Conservation (phyloP, 2,113 vertebrate species). For the Hippocampus guttulatus region DNA sequence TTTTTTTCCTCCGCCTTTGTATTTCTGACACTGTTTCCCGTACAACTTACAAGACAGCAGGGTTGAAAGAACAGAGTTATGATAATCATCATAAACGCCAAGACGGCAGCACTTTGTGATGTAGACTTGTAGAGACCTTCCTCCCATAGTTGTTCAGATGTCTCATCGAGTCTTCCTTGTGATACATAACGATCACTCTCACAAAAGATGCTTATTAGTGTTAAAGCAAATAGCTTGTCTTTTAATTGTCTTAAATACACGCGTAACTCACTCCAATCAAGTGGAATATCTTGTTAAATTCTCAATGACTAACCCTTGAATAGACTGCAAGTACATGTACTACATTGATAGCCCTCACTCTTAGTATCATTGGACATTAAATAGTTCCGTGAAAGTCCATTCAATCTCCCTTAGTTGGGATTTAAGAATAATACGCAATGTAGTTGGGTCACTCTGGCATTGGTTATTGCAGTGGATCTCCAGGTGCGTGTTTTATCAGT, state of each 20-base stretch:
- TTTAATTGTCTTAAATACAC: constrained; percentile 11
- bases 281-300: constrained; percentile 29
- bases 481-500: neutral
- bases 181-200: constrained; percentile 10
- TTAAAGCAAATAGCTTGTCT: neutral
- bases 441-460: neutral
- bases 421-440: neutral
- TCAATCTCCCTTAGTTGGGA: neutral
- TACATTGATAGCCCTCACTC: neutral
- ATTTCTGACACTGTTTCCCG: constrained; percentile 30
- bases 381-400: neutral
- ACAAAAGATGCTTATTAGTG: neutral
- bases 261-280: constrained; percentile 5
- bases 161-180: neutral
- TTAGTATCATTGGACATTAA: neutral
- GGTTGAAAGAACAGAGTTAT: constrained; percentile 21
- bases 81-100: constrained; percentile 24
- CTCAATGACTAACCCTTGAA: constrained; percentile 13
- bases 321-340: neutral
- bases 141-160: neutral
- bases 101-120: constrained; percentile 9
- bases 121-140: neutral
- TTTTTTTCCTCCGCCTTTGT: constrained; percentile 44
- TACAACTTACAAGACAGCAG: constrained; percentile 13
- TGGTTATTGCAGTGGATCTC: constrained; percentile 20